phyloP scores from a whole-genome alignment of 2,888 invertebrate species.

The Andrena fulva region DNA sequence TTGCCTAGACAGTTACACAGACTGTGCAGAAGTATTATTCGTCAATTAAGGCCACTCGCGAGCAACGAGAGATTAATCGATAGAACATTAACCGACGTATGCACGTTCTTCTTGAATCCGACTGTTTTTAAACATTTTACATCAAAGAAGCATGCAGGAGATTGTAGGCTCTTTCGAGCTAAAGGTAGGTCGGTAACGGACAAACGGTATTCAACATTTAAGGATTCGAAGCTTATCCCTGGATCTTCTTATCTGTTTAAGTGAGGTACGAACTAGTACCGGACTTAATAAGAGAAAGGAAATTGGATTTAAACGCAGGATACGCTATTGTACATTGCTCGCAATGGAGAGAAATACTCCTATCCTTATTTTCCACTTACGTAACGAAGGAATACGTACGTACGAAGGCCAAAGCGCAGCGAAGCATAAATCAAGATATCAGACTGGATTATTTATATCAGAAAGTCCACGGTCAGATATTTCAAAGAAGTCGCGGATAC shows the following conservation, averaged over 20 bases:
- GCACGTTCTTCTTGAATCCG: constrained; percentile 68
- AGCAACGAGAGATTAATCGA: constrained; percentile 66
- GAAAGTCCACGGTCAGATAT: constrained; percentile 68
- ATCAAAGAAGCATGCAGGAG: constrained; percentile 64
- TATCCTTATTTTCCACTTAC: constrained; percentile 85
- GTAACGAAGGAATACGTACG: constrained; percentile 75
- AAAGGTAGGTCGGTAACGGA: constrained; percentile 70
- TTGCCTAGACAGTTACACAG: constrained; percentile 76
- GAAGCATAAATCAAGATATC: constrained; percentile 71
- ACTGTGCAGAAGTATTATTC: constrained; percentile 76
- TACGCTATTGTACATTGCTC: constrained; percentile 86
- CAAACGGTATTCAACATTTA: background rate
- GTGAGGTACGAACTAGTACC: constrained; percentile 87
- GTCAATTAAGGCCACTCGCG: constrained; percentile 64
- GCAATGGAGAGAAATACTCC: constrained; percentile 86
- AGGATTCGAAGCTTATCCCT: constrained; percentile 5
- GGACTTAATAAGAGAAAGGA: constrained; percentile 86
- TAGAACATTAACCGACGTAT: constrained; percentile 67
- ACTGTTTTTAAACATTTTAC: constrained; percentile 76
- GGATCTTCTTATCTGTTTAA: constrained; percentile 78
- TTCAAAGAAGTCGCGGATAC: constrained; percentile 45
- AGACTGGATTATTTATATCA: constrained; percentile 73
- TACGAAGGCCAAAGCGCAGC: constrained; percentile 47
- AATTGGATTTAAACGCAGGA: constrained; percentile 86
- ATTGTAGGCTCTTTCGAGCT: constrained; percentile 72